A percentile compares a stretch with the other conserved stretches of the same genome.
phyloP scores from a whole-genome alignment of 2,113 vertebrate genomes.

The Phylloscopus trochiloides region DNA sequence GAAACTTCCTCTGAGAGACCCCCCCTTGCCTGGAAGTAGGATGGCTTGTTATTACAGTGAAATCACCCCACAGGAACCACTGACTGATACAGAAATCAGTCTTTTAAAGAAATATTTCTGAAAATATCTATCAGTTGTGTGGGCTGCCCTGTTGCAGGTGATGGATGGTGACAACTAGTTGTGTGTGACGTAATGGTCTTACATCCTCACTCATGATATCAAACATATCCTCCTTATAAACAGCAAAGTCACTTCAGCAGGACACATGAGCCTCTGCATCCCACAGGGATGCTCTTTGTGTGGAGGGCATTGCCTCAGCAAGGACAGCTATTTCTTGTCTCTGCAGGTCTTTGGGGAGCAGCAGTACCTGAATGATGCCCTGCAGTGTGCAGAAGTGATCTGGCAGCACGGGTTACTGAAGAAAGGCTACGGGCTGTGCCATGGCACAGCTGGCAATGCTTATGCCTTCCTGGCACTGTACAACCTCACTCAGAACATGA shows the following conservation, averaged over 20 bases:
- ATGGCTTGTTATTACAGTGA: not conserved
- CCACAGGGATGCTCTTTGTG: not conserved
- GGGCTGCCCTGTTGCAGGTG: not conserved
- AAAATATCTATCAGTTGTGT: not conserved
- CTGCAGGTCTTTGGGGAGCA: constrained; percentile 83
- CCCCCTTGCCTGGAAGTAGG: not conserved
- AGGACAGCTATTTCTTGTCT: not conserved
- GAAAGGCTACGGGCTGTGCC: constrained; percentile 95
- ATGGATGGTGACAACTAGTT: not conserved
- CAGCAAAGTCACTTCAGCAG: not conserved
- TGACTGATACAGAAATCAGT: not conserved
- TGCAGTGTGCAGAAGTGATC: constrained; percentile 87
- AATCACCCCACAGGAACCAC: not conserved
- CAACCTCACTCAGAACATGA: constrained; percentile 83
- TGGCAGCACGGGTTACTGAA: constrained; percentile 89
- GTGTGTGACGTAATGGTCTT: not conserved
- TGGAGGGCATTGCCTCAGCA: not conserved
- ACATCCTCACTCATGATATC: not conserved
- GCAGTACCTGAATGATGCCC: constrained; percentile 83
- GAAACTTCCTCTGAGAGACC: not conserved
- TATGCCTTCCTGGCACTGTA: constrained; percentile 89
- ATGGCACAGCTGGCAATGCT: constrained; percentile 90
- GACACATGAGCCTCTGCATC: not conserved
- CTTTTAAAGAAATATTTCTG: not conserved
- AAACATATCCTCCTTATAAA: not conserved